Evolutionary conservation across 2,888 invertebrate genomes (phyloP).

Genomic region (Drosophila quinaria): DNA sequence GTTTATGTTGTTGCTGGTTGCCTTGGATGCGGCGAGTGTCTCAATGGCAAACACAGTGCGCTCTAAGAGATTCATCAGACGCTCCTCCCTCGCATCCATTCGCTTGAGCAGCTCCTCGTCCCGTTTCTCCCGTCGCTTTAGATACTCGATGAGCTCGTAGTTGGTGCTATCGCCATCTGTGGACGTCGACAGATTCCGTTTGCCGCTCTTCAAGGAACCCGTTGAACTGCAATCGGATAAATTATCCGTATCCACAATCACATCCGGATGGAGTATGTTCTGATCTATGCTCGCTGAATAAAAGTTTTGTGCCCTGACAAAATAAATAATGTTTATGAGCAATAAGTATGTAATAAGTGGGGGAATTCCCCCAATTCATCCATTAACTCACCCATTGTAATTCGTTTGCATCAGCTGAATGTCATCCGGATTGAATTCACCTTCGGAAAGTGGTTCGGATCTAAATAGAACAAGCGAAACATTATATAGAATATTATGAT

Average conservation of each 20-base stretch:
- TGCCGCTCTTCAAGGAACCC: slow-evolving; percentile 77
- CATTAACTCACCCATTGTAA: slow-evolving; percentile 82
- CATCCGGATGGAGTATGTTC: slow-evolving; percentile 85
- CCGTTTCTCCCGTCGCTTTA: slow-evolving; percentile 84
- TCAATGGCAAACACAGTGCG: slow-evolving; percentile 85
- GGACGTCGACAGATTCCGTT: slow-evolving; percentile 85
- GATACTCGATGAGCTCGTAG: slow-evolving; percentile 85
- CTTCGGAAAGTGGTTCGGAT: slow-evolving; percentile 84
- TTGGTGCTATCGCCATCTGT: slow-evolving; percentile 85
- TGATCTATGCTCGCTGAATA: slow-evolving; percentile 83
- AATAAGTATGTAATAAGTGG: too few relatives aligned
- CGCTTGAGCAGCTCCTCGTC: slow-evolving; percentile 84
- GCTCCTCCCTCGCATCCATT: slow-evolving; percentile 85
- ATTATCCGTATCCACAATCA: slow-evolving; percentile 85
- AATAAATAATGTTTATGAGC: too few relatives aligned
- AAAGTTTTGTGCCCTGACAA: slow-evolving; percentile 82
- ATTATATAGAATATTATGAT: too few relatives aligned
- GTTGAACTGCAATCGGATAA: slow-evolving; percentile 82
- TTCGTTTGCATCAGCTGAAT: slow-evolving; percentile 85
- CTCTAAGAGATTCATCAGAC: slow-evolving; percentile 83
- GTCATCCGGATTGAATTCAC: slow-evolving; percentile 85
- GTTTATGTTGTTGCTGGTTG: not conserved
- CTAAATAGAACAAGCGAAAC: slow-evolving; percentile 46
- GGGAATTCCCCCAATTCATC: not conserved
- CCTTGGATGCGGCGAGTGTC: slow-evolving; percentile 72